These are phyloP conservation scores for Limonius californicus DNA, from an alignment of 1,140 invertebrate species.

Conservation along the genomic window DNA sequence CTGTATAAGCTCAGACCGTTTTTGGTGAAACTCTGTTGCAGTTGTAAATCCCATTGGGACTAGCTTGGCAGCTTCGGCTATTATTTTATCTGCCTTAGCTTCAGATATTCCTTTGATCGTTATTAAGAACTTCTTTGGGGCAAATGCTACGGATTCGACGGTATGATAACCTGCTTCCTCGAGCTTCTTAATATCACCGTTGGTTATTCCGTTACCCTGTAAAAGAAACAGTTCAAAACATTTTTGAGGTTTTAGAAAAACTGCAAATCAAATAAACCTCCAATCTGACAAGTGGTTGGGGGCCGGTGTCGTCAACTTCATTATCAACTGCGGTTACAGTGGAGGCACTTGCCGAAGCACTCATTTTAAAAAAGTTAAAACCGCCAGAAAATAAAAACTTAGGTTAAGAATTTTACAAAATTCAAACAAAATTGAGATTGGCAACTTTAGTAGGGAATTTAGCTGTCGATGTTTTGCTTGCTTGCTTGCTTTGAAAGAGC, in stretches of 20 bases:
- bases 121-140: slow-evolving; percentile 87
- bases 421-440: too few relatives aligned
- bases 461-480: too few relatives aligned
- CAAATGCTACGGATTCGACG: slow-evolving; percentile 92
- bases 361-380: too few relatives aligned
- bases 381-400: too few relatives aligned
- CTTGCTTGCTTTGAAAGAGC: too few relatives aligned
- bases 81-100: slow-evolving; percentile 94
- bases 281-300: too few relatives aligned
- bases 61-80: slow-evolving; percentile 86
- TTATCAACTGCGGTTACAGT: too few relatives aligned
- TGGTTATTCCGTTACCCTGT: slow-evolving; percentile 81
- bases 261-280: too few relatives aligned
- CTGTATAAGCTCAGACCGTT: slow-evolving; percentile 85
- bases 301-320: too few relatives aligned
- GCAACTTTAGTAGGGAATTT: too few relatives aligned
- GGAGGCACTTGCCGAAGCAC: too few relatives aligned
- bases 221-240: slow-evolving; percentile 27
- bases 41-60: slow-evolving; percentile 98
- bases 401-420: too few relatives aligned
- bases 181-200: slow-evolving; percentile 90
- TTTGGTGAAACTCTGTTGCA: slow-evolving; percentile 93
- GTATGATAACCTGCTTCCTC: slow-evolving; percentile 92
- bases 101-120: slow-evolving; percentile 96
- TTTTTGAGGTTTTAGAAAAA: neutral